These are phyloP conservation scores for Apodemus sylvaticus DNA, from an alignment of 2,113 vertebrate species.

Conservation along the genomic window DNA sequence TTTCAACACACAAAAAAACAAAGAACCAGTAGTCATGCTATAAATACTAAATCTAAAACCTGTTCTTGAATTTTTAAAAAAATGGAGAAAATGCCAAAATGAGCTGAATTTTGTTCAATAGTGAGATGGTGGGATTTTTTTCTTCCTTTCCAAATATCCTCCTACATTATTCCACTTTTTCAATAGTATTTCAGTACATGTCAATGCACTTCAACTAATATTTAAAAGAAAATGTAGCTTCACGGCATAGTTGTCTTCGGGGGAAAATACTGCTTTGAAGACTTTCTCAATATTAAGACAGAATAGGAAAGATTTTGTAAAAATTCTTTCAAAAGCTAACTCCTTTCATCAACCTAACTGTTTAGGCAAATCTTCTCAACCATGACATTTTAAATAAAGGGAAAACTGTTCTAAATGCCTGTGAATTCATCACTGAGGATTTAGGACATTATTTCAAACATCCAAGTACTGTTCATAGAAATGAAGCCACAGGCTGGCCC, in stretches of 20 bases:
- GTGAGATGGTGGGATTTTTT: background rate
- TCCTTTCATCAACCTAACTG: background rate
- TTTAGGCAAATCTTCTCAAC: background rate
- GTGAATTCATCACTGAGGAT: background rate
- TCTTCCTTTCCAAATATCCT: background rate
- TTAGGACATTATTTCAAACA: background rate
- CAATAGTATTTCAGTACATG: constrained; percentile 13
- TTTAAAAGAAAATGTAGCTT: background rate
- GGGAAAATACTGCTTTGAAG: background rate
- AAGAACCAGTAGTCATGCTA: background rate
- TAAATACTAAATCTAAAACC: constrained; percentile 1
- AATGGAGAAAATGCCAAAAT: background rate
- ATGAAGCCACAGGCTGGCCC: background rate
- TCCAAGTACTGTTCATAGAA: background rate
- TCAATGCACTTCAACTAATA: background rate
- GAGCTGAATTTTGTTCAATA: background rate
- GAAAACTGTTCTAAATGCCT: background rate
- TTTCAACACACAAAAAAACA: constrained; percentile 3
- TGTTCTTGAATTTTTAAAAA: background rate
- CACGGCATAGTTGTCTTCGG: background rate
- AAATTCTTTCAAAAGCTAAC: background rate
- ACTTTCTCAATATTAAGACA: background rate
- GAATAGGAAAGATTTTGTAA: background rate
- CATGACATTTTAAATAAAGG: background rate
- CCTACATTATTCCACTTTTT: background rate